Evolutionary conservation across 2,113 vertebrate species (phyloP).

Genomic region (Rostratula benghalensis): DNA sequence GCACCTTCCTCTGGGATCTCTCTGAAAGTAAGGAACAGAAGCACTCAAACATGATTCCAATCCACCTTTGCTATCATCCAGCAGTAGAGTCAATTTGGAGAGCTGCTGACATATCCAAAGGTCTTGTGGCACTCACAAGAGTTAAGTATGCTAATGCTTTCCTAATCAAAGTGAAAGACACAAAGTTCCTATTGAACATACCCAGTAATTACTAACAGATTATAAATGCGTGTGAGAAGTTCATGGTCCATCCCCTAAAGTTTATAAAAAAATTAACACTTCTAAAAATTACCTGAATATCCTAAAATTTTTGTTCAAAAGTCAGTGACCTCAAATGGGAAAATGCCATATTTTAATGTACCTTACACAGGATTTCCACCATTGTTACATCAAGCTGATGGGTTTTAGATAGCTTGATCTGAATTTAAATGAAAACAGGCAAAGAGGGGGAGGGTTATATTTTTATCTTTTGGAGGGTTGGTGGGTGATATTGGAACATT

Average conservation of each 20-base stretch:
- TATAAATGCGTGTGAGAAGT: background rate
- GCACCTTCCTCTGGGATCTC: slow-evolving; percentile 47
- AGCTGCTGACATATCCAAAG: slow-evolving; percentile 12
- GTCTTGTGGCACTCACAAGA: background rate
- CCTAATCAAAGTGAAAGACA: slow-evolving; percentile 8
- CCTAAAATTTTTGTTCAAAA: background rate
- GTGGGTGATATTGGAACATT: background rate
- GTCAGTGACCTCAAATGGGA: background rate
- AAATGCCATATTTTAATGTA: background rate
- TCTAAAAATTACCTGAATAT: background rate
- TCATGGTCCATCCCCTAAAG: background rate
- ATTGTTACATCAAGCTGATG: background rate
- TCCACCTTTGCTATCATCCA: slow-evolving; percentile 16
- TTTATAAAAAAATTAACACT: background rate
- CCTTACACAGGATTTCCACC: background rate
- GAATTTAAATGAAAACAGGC: background rate
- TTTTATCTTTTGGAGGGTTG: background rate
- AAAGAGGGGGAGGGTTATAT: rapidly evolving
- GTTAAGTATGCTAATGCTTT: slow-evolving; percentile 32
- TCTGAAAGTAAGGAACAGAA: slow-evolving; percentile 19
- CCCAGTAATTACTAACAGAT: background rate
- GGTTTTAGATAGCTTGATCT: background rate
- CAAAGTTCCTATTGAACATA: background rate
- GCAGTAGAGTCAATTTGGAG: background rate
- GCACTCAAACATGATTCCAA: slow-evolving; percentile 44